These are phyloP conservation scores for Ephestia elutella DNA, from an alignment of 1,140 invertebrate genomes.

Conservation along the genomic window DNA sequence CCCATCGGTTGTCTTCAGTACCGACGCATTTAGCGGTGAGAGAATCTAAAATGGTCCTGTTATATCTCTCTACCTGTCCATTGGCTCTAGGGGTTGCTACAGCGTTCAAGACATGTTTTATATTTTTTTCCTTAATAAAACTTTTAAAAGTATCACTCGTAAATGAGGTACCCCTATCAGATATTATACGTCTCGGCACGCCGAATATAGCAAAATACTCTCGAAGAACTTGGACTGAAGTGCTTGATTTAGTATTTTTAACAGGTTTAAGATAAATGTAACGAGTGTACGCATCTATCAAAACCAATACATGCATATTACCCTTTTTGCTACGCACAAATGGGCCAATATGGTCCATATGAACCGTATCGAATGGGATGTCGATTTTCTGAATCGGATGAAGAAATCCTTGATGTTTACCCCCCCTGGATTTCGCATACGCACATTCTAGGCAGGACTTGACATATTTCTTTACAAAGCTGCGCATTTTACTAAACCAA, in stretches of 20 bases:
- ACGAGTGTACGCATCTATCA: no score
- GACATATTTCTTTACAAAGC: neutral
- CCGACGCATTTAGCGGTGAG: constrained; percentile 3
- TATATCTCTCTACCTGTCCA: constrained; percentile 7
- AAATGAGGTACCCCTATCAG: constrained; percentile 5
- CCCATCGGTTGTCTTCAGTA: constrained; percentile 6
- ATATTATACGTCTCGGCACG: neutral
- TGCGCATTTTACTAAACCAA: neutral
- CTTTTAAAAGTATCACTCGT: constrained; percentile 1
- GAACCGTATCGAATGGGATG: no score
- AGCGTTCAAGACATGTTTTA: constrained; percentile 7
- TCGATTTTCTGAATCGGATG: constrained; percentile 7
- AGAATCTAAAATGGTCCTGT: neutral
- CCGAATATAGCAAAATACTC: no score
- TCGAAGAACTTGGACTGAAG: no score
- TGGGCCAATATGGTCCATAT: constrained; percentile 6
- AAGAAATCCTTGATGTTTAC: neutral
- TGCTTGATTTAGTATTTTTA: no score
- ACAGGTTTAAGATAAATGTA: no score
- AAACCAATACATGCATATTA: neutral
- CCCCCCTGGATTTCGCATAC: neutral
- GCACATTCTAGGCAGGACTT: constrained; percentile 1
- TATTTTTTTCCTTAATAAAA: neutral
- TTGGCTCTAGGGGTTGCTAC: constrained; percentile 7
- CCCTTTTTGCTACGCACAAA: constrained; percentile 4